Evolutionary conservation across 2,888 invertebrate species (phyloP), one percentile per base, ranked within the genome.

Genomic region (Lacanobia wlatinum): DNA sequence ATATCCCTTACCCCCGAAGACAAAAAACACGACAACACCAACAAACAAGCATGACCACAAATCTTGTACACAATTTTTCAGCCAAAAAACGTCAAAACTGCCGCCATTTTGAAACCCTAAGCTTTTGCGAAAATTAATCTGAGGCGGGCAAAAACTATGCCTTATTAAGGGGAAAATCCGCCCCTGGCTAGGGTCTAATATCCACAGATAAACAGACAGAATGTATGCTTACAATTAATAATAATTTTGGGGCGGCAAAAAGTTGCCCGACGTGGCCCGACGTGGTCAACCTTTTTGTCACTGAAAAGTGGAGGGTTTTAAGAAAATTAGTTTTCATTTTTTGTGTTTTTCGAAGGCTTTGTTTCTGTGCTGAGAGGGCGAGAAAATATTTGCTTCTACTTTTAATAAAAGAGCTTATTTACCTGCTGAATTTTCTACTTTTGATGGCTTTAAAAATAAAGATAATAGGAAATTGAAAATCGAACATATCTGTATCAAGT

Each of bases 211-310:
- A 95, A 93, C 94, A 93, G 89, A 87, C 88, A 88, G 86, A 91
- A 94, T 94, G 91, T 94, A 94, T 94, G 94, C 90, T 89, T 84
- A 83, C 92, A 87, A 95, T 95, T 96, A 93, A 94, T 96, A 94
- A 95, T 95, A 94, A 95, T 95, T 95, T 94, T 87, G 83, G 90
- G 90, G 86, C 74, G 71, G 88, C 94, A 94, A 95, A 95, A 96
- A 94, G 85, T 87, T 84, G 80, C 80, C 82, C 82, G 71, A 59
- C 70, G 76, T 87, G 84, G 80, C 80, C 82, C 82, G 71, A 59
- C 70, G 76, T 70, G 70, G 77, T 63, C 89, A 62, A 72, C 70
- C 78, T 85, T 87, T 90, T 92, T 88, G 82, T 74, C 65, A 63
- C 76, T 71, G 55, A 73, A 80, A 77, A 61, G 52, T 64, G 66